phyloP scores from a whole-genome alignment of 2,113 vertebrate genomes.

The Burhinus bistriatus region DNA sequence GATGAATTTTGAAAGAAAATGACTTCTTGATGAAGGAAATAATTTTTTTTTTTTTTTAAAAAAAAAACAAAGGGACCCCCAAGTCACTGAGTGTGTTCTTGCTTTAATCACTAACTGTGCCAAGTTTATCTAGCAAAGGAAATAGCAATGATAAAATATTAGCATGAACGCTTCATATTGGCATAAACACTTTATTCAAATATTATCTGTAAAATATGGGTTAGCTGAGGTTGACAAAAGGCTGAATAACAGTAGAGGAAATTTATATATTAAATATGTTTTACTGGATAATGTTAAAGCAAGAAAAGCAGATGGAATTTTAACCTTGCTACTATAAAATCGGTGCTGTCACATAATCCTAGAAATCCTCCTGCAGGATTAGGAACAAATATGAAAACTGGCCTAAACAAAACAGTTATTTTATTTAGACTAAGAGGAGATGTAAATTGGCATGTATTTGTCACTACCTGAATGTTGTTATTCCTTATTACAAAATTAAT shows the following conservation, averaged over 20 bases:
- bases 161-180: background rate
- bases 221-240: background rate
- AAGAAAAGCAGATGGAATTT: background rate
- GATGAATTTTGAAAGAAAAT: background rate
- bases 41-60: background rate
- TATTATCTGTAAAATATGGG: background rate
- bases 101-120: background rate
- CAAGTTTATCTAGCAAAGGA: background rate
- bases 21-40: background rate
- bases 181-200: background rate
- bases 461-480: background rate
- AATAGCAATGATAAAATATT: background rate
- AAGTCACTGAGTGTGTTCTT: background rate
- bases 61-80: background rate
- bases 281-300: background rate
- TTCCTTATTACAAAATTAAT: background rate
- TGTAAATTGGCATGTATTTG: background rate
- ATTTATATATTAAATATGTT: background rate
- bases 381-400: background rate
- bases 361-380: background rate
- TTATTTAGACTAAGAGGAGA: background rate
- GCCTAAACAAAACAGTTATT: background rate
- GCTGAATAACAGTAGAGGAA: background rate
- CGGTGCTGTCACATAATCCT: background rate
- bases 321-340: background rate